phyloP scores from a whole-genome alignment of 2,797 vertebrate genomes.

The Rhinichthys osculus region DNA sequence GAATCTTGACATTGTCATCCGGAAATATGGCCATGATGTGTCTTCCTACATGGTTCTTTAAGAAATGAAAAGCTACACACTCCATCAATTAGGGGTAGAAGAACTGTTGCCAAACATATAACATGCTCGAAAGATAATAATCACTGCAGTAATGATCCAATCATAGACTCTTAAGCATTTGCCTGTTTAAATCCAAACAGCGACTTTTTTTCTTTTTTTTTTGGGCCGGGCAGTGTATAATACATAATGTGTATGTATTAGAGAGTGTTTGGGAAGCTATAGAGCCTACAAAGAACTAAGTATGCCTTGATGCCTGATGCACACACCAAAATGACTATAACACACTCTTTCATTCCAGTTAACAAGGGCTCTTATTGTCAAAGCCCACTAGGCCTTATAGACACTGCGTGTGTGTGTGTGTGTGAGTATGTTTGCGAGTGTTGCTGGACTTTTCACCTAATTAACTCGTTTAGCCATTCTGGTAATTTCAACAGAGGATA shows the following conservation, averaged over 20 bases:
- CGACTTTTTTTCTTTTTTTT: too few relatives aligned
- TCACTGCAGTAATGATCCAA: too few relatives aligned
- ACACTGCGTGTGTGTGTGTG: conserved; percentile 3
- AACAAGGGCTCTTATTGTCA: conserved; percentile 53
- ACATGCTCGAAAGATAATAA: too few relatives aligned
- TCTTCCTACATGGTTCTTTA: too few relatives aligned
- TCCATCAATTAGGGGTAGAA: background rate
- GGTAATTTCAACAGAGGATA: conserved; percentile 29
- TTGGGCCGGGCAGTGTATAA: background rate
- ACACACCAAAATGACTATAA: conserved; percentile 38
- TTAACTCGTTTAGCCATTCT: conserved; percentile 40
- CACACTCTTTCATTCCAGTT: conserved; percentile 44
- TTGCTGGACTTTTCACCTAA: conserved; percentile 49
- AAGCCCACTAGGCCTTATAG: conserved; percentile 23
- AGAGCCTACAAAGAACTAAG: conserved; percentile 16
- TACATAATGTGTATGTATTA: background rate
- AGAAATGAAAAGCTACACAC: too few relatives aligned
- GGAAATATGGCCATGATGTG: too few relatives aligned
- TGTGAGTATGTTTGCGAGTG: conserved; percentile 5
- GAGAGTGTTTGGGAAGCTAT: background rate
- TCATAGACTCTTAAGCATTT: too few relatives aligned
- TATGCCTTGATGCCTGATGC: conserved; percentile 33
- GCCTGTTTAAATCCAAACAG: too few relatives aligned
- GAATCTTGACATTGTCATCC: too few relatives aligned
- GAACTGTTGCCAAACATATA: background rate